These are phyloP conservation scores for Synanthedon formicaeformis DNA, from an alignment of 2,888 invertebrate genomes.

Conservation along the genomic window DNA sequence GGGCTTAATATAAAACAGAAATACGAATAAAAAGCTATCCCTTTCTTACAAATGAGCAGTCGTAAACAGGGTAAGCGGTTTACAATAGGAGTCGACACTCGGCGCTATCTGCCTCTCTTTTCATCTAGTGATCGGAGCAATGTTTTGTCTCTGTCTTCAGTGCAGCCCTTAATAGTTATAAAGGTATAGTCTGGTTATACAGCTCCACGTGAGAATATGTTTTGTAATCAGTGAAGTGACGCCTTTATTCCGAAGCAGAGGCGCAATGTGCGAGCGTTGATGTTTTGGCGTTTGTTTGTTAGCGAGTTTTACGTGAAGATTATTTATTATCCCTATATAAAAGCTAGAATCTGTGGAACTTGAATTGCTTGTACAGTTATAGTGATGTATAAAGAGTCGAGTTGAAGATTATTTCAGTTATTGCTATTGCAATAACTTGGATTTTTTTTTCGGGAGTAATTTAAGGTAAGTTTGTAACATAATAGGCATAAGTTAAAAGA, in stretches of 20 bases:
- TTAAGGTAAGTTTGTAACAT: slow-evolving; percentile 36
- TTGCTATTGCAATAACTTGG: slow-evolving; percentile 64
- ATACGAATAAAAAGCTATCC: slow-evolving; percentile 44
- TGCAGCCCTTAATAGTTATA: slow-evolving; percentile 52
- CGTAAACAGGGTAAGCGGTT: slow-evolving; percentile 58
- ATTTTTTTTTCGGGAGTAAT: slow-evolving; percentile 39
- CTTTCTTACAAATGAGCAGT: slow-evolving; percentile 64
- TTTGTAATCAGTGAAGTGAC: slow-evolving; percentile 68
- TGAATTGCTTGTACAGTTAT: slow-evolving; percentile 16
- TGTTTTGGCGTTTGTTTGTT: slow-evolving; percentile 61
- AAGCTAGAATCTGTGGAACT: slow-evolving; percentile 28
- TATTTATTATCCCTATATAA: slow-evolving; percentile 15
- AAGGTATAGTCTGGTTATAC: slow-evolving; percentile 45
- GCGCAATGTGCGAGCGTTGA: slow-evolving; percentile 59
- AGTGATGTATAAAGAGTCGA: slow-evolving; percentile 49
- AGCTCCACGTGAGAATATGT: slow-evolving; percentile 65
- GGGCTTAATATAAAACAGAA: slow-evolving; percentile 41
- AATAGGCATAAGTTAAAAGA: neutral
- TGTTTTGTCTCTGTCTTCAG: slow-evolving; percentile 33
- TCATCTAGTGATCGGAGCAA: slow-evolving; percentile 24
- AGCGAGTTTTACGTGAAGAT: slow-evolving; percentile 49
- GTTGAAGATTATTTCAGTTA: slow-evolving; percentile 57
- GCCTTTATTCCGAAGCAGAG: slow-evolving; percentile 57
- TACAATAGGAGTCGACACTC: slow-evolving; percentile 60
- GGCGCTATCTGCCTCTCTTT: slow-evolving; percentile 36